A percentile compares a stretch with the other conserved stretches of the same genome.
These are phyloP conservation scores for Dasypogon diadema DNA, from an alignment of 2,888 invertebrate genomes.

Conservation along the genomic window DNA sequence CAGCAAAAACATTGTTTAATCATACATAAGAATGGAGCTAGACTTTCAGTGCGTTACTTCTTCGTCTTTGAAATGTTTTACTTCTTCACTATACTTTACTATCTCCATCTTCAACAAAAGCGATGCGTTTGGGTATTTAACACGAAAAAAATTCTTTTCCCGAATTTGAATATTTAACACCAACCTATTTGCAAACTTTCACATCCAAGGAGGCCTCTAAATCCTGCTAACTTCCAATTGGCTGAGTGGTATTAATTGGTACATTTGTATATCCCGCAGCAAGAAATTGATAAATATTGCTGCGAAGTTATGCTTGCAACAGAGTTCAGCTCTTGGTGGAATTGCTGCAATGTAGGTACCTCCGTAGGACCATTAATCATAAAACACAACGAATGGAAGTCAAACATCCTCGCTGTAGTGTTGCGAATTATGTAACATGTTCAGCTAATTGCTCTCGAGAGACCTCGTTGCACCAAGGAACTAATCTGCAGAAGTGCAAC, in stretches of 20 bases:
- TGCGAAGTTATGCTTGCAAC: not conserved
- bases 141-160: no score
- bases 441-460: conserved; percentile 40
- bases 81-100: no score
- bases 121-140: no score
- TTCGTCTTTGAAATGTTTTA: no score
- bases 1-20: no score
- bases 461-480: conserved; percentile 40
- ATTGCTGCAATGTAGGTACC: not conserved
- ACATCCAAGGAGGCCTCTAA: conserved; percentile 2
- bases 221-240: not conserved
- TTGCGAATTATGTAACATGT: conserved; percentile 45
- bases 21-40: no score
- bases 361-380: conserved; percentile 12
- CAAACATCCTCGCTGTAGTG: conserved; percentile 11
- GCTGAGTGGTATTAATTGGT: conserved; percentile 16
- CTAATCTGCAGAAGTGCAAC: conserved; percentile 39
- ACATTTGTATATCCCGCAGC: conserved; percentile 19
- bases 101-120: no score
- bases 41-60: no score
- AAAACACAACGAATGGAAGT: not conserved
- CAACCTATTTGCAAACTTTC: no score
- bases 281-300: conserved; percentile 28
- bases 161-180: no score
- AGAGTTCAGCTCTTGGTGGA: not conserved